Evolutionary conservation across 2,888 invertebrate species (phyloP), one percentile per base, ranked within the genome.

Genomic region (Lobophora halterata): DNA sequence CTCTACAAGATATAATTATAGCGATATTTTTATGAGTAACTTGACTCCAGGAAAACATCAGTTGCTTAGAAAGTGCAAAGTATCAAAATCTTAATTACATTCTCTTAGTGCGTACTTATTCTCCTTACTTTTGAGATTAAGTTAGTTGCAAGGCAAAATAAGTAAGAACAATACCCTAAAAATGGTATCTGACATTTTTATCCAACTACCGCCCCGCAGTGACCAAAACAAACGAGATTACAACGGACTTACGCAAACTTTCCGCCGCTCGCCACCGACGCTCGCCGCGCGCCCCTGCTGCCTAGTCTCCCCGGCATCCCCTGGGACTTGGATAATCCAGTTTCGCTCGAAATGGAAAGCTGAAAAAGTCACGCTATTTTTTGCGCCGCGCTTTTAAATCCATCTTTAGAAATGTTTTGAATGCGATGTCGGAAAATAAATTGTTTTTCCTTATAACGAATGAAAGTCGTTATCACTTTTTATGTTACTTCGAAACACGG

Each of bases 261-360:
- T 2, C 7, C 9, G 5, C 10, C 6, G 5, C 11, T 3, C 33
- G 25, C 69, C 65, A 50, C 63, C 53, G 58, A 40, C 8, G 53
- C 45, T 50, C 44, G 41, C 54, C 61, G 53, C 52, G 42, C 49
- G 50, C 45, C 36, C 50, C 54, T 47, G 41, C 25, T 46, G 44
- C 49, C 54, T 61, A 55, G 60, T 6, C 14, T 13, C 27, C 1
- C 27, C 12, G n/a, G 8, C 42, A 33, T 29, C 52, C 52, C 41
- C 4, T 21, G 75, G 68, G 81, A 68, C 56, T 25, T 39, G 32
- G 50, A 73, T 83, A 85, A 83, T 83, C 79, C 81, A 76, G 72
- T 83, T 83, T 75, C 73, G 69, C 57, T 55, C 52, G 55, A 62
- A 74, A 73, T 65, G 64, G 61, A 65, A 72, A 65, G 58, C 58